phyloP scores from a whole-genome alignment of 2,797 vertebrate species.

The Intellagama lesueurii region DNA sequence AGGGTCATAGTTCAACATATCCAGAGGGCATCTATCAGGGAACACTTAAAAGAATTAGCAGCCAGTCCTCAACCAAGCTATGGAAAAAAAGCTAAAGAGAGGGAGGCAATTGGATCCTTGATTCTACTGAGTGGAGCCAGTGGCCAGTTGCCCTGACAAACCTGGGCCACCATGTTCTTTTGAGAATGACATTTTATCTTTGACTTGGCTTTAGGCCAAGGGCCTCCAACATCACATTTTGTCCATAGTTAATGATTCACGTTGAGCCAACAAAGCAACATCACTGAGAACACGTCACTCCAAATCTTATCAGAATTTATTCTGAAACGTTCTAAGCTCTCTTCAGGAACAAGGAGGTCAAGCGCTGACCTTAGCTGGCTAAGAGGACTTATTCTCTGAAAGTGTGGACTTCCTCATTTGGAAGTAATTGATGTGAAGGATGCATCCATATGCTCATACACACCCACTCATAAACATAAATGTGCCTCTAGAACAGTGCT shows the following conservation, averaged over 20 bases:
- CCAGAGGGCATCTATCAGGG: no score
- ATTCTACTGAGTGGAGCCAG: neutral
- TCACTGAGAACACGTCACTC: slow-evolving; percentile 31
- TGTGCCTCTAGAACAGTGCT: neutral
- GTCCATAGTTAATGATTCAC: slow-evolving; percentile 56
- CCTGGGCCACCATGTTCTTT: neutral
- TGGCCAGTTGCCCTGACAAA: neutral
- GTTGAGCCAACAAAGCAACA: slow-evolving; percentile 46
- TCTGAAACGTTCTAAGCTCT: slow-evolving; percentile 12
- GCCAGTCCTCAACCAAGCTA: neutral
- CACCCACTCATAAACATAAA: neutral
- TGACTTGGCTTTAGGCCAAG: slow-evolving; percentile 23
- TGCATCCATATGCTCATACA: neutral
- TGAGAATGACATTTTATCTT: slow-evolving; percentile 29
- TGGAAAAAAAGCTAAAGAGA: neutral
- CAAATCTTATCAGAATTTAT: slow-evolving; percentile 52
- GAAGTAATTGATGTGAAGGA: neutral
- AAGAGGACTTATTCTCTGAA: slow-evolving; percentile 17
- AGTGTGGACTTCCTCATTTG: neutral
- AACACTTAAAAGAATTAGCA: neutral
- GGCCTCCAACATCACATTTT: neutral
- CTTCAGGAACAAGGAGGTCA: slow-evolving; percentile 19
- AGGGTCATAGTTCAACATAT: neutral
- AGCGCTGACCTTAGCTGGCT: neutral
- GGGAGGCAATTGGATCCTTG: neutral